Evolutionary conservation across 2,797 vertebrate species (phyloP), one percentile per base, ranked within the genome.

Genomic region (Enteromius unitaeniatus): DNA sequence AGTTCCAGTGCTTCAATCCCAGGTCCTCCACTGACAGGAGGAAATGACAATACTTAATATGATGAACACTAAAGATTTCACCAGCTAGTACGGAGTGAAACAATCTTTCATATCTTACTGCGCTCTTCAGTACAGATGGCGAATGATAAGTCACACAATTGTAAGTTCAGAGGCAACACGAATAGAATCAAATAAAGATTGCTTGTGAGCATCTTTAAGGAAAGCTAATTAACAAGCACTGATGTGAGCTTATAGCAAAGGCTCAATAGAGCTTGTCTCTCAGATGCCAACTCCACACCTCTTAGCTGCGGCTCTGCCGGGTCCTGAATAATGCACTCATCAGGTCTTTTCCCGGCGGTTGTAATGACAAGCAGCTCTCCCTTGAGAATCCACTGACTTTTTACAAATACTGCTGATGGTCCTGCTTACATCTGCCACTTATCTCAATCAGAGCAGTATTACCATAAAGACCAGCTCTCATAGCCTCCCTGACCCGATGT

Each of bases 301-400:
- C 70, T 84, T 51, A 78, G 90, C 90, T 87, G 88, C 90, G 81
- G 92, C 89, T 79, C 87, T 88, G 86, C 84, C 68, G 81, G 87
- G 84, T 92, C 91, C 94, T 95, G 91, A 94, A 95, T 96, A 96
- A 95, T 96, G 94, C 96, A 96, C 95, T 94, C 93, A 93, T 93
- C 95, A 96, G 94, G 94, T 93, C 93, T 95, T 95, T 95, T 93
- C 90, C 93, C 89, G 88, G 92, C 89, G 93, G 92, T 89, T 90
- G 90, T 95, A 95, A 95, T 93, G 96, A 95, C 93, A 93, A 93
- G 90, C 90, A 87, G 84, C 80, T 62, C 84, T 91, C 94, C 92
- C 87, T 37, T 86, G 93, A 93, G 93, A 93, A 87, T 90, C 87
- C 76, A 91, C 92, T 92, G 93, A 91, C 92, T 93, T 95, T 94